Evolutionary conservation across 2,113 vertebrate species (phyloP), one percentile per base, ranked within the genome.

Genomic region (Salvelinus sp.): DNA sequence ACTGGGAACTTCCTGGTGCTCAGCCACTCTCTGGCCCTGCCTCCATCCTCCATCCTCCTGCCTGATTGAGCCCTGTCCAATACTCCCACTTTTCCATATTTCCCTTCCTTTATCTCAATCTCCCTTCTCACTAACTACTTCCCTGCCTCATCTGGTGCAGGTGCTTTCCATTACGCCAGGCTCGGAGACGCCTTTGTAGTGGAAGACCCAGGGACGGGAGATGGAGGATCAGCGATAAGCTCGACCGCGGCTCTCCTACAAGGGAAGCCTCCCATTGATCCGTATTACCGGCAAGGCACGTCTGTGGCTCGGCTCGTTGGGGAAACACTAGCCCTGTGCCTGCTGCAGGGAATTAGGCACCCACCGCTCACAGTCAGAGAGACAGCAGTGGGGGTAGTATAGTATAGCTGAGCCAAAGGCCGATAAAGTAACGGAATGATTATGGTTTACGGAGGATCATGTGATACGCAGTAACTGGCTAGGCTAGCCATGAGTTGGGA

Each of bases 81-180:
- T 77, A 62, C 66, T 71, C 23, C 60, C 25, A 23, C 71, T 75
- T 81, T 33, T 72, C 69, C 64, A 22, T 16, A 44, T 66, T 80
- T 82, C 75, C 72, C 38, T 74, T 54, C 23, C 54, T 74, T 73
- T 80, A 77, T 86, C 75, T 82, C 44, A 71, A 76, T 70, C 10
- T 89, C 81, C 80, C 86, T 87, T 88, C 82, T 83, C 84, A 85
- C 79, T 70, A 90, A 87, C 86, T 87, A 88, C 80, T 82, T 90
- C 71, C 71, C 76, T 2, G 78, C 80, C 75, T 85, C 84, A 76
- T 22, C 64, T 68, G 75, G 76, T 25, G 84, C 90, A 88, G 87
- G 88, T 91, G 89, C 89, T 91, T 91, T 91, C 81, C 82, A 92
- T 91, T 91, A 92, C 69, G 68, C 73, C 50, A 54, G 58, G 20